These are phyloP conservation scores for Nautilus pompilius DNA, from an alignment of 1,140 invertebrate genomes.

Conservation along the genomic window DNA sequence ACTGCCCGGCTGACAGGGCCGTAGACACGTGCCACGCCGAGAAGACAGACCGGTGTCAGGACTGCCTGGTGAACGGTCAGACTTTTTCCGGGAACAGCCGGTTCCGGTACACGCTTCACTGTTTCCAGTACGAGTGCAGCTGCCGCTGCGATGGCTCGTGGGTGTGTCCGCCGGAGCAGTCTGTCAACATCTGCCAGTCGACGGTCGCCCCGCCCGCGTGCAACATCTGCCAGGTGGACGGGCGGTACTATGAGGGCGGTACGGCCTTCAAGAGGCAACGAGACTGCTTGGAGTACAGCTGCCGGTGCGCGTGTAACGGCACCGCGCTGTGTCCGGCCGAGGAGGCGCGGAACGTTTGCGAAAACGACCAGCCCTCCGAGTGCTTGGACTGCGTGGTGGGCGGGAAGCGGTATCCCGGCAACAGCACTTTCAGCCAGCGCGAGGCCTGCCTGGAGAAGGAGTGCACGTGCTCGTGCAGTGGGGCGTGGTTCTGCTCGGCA, in stretches of 20 bases:
- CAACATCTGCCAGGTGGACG: not conserved
- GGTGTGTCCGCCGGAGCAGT: conserved; percentile 21
- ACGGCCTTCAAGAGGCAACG: conserved; percentile 9
- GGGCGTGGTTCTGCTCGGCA: conserved; percentile 33
- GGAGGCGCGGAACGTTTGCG: conserved; percentile 17
- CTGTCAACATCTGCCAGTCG: conserved; percentile 24
- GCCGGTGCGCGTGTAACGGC: conserved; percentile 27
- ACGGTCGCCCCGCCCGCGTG: not conserved
- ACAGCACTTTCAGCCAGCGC: conserved; percentile 16
- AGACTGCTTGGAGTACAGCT: conserved; percentile 22
- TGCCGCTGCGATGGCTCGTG: conserved; percentile 31
- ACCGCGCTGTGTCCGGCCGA: conserved; percentile 18
- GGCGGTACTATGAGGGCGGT: conserved; percentile 5
- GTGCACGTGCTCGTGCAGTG: conserved; percentile 34
- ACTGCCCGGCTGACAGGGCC: conserved; percentile 17
- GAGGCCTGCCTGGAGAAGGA: conserved; percentile 27
- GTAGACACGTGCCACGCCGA: conserved; percentile 1
- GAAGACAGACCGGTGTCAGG: not conserved
- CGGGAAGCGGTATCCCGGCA: conserved; percentile 5
- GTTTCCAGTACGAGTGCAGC: conserved; percentile 26
- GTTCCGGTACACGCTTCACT: conserved; percentile 25
- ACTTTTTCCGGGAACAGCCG: conserved; percentile 16
- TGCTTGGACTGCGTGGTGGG: conserved; percentile 14
- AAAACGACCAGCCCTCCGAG: not conserved
- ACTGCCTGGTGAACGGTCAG: conserved; percentile 3